Evolutionary conservation across 2,113 vertebrate species (phyloP).

Genomic region (Ptilonorhynchus violaceus): DNA sequence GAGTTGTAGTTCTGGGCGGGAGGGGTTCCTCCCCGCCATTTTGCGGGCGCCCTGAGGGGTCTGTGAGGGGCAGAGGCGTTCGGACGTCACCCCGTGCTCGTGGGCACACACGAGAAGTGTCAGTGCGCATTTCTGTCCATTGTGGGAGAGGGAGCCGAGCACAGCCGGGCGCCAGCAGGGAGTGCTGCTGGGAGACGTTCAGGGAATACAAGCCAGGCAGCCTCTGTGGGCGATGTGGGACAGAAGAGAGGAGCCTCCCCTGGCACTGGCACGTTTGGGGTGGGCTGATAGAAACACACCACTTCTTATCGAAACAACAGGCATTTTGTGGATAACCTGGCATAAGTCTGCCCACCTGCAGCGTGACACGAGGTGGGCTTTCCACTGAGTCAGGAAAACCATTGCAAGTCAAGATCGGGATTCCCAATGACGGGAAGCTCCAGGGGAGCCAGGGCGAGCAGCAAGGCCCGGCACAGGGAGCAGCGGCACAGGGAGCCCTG

Average conservation of each 20-base stretch:
- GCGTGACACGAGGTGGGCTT: accelerated
- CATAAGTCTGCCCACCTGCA: too few relatives aligned
- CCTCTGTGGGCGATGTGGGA: not conserved
- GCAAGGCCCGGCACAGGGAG: not conserved
- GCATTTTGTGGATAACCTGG: not conserved
- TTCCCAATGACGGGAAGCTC: not conserved
- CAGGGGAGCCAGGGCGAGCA: not conserved
- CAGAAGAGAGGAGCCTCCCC: not conserved
- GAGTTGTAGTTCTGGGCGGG: not conserved
- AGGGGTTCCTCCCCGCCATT: not conserved
- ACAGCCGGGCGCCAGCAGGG: not conserved
- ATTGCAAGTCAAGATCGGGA: accelerated
- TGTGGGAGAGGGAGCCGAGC: not conserved
- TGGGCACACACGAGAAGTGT: too few relatives aligned
- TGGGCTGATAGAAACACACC: too few relatives aligned
- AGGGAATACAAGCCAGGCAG: too few relatives aligned
- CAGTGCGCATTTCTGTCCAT: not conserved
- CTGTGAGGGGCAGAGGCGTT: accelerated
- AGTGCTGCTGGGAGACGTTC: not conserved
- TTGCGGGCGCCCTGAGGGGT: not conserved
- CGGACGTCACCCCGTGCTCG: accelerated
- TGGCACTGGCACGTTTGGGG: too few relatives aligned
- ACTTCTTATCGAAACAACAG: not conserved
- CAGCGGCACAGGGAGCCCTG: not conserved
- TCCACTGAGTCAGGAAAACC: not conserved